Evolutionary conservation across 2,113 vertebrate species (phyloP).

Genomic region (Sterna hirundo): DNA sequence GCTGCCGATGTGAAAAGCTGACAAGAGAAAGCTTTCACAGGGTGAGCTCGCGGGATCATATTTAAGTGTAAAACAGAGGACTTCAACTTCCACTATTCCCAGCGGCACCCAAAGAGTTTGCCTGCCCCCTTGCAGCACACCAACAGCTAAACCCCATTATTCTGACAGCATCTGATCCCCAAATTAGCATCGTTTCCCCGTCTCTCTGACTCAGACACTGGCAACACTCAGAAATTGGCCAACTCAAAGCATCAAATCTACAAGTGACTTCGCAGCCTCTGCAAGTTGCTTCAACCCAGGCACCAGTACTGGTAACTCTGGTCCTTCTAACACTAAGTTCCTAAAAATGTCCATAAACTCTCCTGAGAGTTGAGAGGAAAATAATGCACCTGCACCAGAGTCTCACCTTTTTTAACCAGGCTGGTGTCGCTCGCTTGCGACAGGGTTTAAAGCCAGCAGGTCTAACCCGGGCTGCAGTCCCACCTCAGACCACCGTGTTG

Average conservation of each 20-base stretch:
- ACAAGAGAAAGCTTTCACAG: neutral
- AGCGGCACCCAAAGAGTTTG: neutral
- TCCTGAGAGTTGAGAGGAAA: neutral
- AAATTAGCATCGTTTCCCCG: neutral
- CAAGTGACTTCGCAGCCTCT: neutral
- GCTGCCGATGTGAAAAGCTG: neutral
- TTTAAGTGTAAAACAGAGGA: neutral
- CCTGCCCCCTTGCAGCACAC: neutral
- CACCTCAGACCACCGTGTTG: neutral
- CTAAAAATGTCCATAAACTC: neutral
- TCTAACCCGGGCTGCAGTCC: neutral
- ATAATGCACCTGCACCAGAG: neutral
- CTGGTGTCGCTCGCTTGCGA: accelerated
- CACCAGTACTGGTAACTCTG: neutral
- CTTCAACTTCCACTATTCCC: neutral
- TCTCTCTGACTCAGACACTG: neutral
- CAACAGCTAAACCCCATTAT: neutral
- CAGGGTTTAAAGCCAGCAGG: neutral
- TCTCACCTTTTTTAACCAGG: neutral
- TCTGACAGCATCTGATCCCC: neutral
- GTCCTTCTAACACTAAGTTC: neutral
- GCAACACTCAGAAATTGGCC: neutral
- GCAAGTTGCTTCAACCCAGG: neutral
- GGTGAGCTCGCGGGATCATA: neutral
- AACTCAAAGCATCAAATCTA: neutral